Evolutionary conservation across 2,888 invertebrate genomes (phyloP), one percentile per base, ranked within the genome.

Genomic region (Salticus scenicus): DNA sequence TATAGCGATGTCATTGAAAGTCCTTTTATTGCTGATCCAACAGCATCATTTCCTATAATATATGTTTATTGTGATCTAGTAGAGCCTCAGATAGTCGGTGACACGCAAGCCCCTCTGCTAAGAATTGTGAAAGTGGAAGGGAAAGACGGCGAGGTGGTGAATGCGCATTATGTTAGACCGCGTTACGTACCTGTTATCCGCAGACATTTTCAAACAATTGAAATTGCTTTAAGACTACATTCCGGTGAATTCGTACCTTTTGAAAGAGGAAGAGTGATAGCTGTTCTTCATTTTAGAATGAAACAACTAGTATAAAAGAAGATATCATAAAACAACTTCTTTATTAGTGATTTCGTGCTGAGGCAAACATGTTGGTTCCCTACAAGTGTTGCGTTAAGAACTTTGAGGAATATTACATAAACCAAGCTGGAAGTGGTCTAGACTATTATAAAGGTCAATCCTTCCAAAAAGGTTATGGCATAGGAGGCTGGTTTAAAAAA

Each of bases 351-450:
- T 17, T 2, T 12, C 7, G 30, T n/a, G n/a, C n/a, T n/a, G n/a
- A n/a, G n/a, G n/a, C n/a, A n/a, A 64, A 14, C 28, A 66, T 66
- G 66, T 14, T 66, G 14, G 66, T 66, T 28, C 28, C 66, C 5
- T 66, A 66, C 30, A 17, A 14, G 31, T 66, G 66, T 12, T 66
- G 66, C 17, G 5, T 12, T 5, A 47, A 47, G 17, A 47, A 47
- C 2, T 66, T 30, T 66, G 30, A 66, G 30, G 37, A 79, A 20
- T 69, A 75, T 79, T 75, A 79, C 51, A n/a, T 7, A 0, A 7
- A 5, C 81, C n/a, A 86, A 37, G 30, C n/a, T 1, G 76, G 86
- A 17, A 70, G 64, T 28, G 85, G 80, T 28, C 14, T 86, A 12
- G 72, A 72, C 0, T 66, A 76, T 31, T 86, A 77, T 57, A 1